Percentiles rank a stretch among this genome's conserved stretches.
These are phyloP conservation scores for Bothrops jararaca DNA, from an alignment of 2,113 vertebrate genomes.

Conservation along the genomic window DNA sequence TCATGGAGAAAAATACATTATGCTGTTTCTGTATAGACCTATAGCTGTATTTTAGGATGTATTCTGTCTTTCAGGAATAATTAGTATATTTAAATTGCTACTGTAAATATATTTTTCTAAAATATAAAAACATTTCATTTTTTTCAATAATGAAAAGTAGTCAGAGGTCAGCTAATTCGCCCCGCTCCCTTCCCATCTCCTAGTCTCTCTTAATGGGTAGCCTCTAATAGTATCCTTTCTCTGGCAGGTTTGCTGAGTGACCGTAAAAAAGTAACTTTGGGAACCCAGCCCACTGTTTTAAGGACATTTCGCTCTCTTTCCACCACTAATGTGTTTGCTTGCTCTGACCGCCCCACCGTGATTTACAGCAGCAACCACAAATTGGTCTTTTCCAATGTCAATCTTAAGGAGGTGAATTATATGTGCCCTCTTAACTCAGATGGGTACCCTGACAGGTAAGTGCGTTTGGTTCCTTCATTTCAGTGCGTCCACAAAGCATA, in stretches of 20 bases:
- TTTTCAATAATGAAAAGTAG: neutral
- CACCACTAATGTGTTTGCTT: slow-evolving; percentile 97
- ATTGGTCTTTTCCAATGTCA: slow-evolving; percentile 97
- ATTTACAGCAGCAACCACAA: slow-evolving; percentile 99
- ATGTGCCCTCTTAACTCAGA: slow-evolving; percentile 99
- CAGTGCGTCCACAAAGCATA: neutral
- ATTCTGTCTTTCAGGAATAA: neutral
- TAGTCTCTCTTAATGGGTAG: neutral
- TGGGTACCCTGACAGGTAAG: slow-evolving; percentile 94
- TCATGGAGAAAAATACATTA: neutral
- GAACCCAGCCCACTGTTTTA: slow-evolving; percentile 94
- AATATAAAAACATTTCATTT: neutral
- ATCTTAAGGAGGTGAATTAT: slow-evolving; percentile 99
- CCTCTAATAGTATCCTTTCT: neutral
- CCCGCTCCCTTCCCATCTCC: neutral
- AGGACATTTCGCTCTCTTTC: slow-evolving; percentile 95
- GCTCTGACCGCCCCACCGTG: slow-evolving; percentile 97
- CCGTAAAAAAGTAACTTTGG: slow-evolving; percentile 96
- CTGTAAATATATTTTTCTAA: neutral
- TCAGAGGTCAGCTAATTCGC: neutral
- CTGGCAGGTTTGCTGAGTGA: slow-evolving; percentile 85
- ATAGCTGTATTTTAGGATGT: neutral
- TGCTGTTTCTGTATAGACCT: neutral
- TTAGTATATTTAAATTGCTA: neutral
- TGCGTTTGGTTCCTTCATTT: neutral